phyloP scores from a whole-genome alignment of 2,113 vertebrate genomes.

The Noctilio leporinus region DNA sequence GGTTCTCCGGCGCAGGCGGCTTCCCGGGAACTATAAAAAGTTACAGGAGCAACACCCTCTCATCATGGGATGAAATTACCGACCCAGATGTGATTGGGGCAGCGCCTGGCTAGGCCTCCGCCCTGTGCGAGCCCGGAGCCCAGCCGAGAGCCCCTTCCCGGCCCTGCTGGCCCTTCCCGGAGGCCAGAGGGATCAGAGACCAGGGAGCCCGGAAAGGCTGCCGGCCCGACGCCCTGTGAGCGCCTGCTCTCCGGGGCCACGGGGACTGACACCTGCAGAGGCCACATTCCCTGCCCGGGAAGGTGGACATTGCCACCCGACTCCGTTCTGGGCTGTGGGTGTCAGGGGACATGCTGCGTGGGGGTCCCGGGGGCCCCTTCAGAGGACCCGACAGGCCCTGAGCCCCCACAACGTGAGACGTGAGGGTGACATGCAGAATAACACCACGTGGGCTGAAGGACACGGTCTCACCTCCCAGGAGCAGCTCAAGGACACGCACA shows the following conservation, averaged over 20 bases:
- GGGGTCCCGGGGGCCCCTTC: neutral
- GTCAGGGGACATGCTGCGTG: accelerated
- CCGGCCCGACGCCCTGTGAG: neutral
- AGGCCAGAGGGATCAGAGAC: neutral
- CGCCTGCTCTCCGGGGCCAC: neutral
- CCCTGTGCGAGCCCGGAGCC: neutral
- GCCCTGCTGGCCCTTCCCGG: neutral
- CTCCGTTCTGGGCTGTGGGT: accelerated
- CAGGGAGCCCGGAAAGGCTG: neutral
- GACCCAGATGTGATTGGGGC: conserved; percentile 35
- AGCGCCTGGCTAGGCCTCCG: neutral
- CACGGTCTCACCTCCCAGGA: neutral
- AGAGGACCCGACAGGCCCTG: neutral
- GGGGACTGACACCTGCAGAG: neutral
- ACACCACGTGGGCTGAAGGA: accelerated
- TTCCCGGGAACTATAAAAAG: conserved; percentile 87
- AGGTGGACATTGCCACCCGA: accelerated
- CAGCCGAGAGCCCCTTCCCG: neutral
- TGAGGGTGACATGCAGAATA: accelerated
- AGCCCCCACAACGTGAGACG: neutral
- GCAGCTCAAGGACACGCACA: no score
- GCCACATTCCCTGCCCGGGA: neutral
- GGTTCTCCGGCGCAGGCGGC: conserved; percentile 75
- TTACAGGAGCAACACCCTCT: conserved; percentile 72
- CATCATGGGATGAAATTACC: conserved; percentile 77